Base-by-base conservation (phyloP, 2,113 vertebrate genomes). In the Nannobrachium achirus region DNA sequence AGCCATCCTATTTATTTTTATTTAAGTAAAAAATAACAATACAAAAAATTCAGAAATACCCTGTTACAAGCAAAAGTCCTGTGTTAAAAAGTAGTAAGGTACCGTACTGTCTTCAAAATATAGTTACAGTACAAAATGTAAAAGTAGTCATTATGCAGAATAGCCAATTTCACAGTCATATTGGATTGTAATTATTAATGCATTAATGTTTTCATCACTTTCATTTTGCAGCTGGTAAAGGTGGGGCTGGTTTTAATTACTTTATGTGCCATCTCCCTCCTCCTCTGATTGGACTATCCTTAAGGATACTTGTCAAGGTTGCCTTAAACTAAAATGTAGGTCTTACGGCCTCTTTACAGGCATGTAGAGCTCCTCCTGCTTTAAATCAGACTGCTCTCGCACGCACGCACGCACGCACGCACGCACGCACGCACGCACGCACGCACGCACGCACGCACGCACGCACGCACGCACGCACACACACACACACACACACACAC, bases 371-470 rank as follows among this genome's bases (percentile, higher is more conserved):
- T 56, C 57, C 66, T 60, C 56, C 25, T 69, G 66, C 33, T 59
- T 69, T 60, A 39, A 58, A 69, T 69, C 56, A 69, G 16, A 10
- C 19, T 16, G 9, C 66, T 10, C 63, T 2, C 33, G 18, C 25
- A 52, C 10, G 53, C 38, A 53, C 63, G 44, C 61, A 64, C 66
- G n/a, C 63, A 6, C 33, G 18, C 25, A 52, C 10, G 53, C 38
- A 53, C 63, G 44, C 61, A 64, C 33, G 41, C 33, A 64, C 15
- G 41, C 56, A 46, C 25, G 50, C 75, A 56, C 50, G 51, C 67
- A 15, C 63, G 66, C 68, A 65, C 41, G 44, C 25, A 48, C 20
- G 55, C 50, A 60, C 46, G 55, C 57, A 61, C 69, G 55, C 64
- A 56, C 49, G 44, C 49, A 56, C 68, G 19, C 59, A 63, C 50